Evolutionary conservation across 2,797 vertebrate genomes (phyloP).

Genomic region (Amniataba percoides): DNA sequence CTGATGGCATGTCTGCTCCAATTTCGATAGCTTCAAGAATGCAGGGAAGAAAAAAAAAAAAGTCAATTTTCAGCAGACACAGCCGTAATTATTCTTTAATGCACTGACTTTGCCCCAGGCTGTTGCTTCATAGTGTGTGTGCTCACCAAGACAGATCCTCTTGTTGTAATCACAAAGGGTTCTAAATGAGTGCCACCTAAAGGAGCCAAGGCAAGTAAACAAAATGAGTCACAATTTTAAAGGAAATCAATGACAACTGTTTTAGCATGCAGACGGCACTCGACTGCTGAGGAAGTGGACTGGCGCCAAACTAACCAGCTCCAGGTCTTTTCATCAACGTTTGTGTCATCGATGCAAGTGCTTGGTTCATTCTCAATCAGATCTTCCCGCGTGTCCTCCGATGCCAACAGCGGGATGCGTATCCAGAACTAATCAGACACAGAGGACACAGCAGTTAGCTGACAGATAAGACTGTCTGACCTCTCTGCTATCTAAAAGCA

Average conservation of each 20-base stretch:
- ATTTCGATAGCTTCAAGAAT: conserved; percentile 89
- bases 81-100: conserved; percentile 29
- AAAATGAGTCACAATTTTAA: conserved; percentile 19
- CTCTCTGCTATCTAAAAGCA: neutral
- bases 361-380: conserved; percentile 89
- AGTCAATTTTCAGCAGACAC: conserved; percentile 27
- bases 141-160: conserved; percentile 92
- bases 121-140: conserved; percentile 8
- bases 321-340: conserved; percentile 93
- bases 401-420: conserved; percentile 88
- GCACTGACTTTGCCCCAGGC: conserved; percentile 4
- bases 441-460: conserved; percentile 12
- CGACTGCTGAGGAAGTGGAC: neutral
- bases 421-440: conserved; percentile 91
- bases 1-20: conserved; percentile 92
- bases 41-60: conserved; percentile 24
- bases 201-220: conserved; percentile 38
- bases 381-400: conserved; percentile 90
- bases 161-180: conserved; percentile 97
- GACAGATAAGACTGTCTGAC: neutral
- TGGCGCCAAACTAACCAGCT: conserved; percentile 84
- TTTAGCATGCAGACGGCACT: conserved; percentile 39
- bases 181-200: conserved; percentile 94
- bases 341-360: conserved; percentile 73
- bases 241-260: conserved; percentile 55